These are phyloP conservation scores for Temnopleurus reevesii DNA, from an alignment of 53 echinoderm and acorn worm genomes.

Conservation along the genomic window DNA sequence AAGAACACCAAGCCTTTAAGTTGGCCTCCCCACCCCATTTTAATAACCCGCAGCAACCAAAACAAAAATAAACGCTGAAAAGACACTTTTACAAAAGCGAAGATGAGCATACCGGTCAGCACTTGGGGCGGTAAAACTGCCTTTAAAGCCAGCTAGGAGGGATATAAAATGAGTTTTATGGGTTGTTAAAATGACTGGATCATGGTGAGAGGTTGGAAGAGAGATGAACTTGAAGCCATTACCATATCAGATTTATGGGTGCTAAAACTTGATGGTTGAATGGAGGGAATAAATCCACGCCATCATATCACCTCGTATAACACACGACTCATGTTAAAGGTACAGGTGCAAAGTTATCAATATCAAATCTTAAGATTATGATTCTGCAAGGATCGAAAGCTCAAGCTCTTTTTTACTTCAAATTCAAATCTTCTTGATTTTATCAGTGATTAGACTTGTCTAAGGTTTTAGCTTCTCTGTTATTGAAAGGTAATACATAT, in stretches of 20 bases:
- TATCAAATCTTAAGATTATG: not conserved
- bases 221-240: conserved; percentile 17
- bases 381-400: too few relatives aligned
- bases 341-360: not conserved
- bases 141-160: not conserved
- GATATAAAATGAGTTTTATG: conserved; percentile 28
- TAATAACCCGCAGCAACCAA: conserved; percentile 6
- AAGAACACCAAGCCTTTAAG: conserved; percentile 20
- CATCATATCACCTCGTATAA: not conserved
- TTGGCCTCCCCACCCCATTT: not conserved
- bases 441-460: too few relatives aligned
- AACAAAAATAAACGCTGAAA: conserved; percentile 37
- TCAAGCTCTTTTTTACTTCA: too few relatives aligned
- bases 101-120: not conserved
- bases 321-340: not conserved
- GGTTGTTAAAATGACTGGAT: not conserved
- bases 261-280: conserved; percentile 27
- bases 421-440: too few relatives aligned
- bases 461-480: too few relatives aligned
- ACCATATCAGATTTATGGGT: conserved; percentile 47
- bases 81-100: not conserved
- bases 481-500: too few relatives aligned
- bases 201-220: not conserved
- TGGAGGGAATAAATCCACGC: conserved; percentile 8
- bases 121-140: not conserved